Base-by-base conservation (phyloP, 2,113 vertebrate species). In the Rutilus rutilus region DNA sequence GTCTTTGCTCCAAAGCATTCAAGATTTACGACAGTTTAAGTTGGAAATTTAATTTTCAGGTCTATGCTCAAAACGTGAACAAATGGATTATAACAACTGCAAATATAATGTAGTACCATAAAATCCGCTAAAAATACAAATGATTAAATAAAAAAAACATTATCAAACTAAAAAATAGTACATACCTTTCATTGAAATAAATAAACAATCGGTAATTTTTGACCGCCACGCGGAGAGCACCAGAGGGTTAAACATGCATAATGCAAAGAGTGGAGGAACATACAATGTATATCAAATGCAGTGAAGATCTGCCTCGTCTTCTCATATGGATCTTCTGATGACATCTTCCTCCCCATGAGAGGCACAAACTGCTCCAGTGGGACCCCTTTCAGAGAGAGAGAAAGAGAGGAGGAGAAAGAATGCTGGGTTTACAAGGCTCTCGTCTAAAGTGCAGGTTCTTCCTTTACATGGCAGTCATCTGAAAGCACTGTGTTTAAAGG, bases 251-350 rank as follows among this genome's bases (percentile, higher is more conserved):
- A 50, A 73, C 79, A 73, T 39, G 30, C 89, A 91, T 47, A 78
- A 83, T 15, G 82, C 42, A 85, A 59, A 86, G 64, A 78, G 64
- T 57, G 59, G 7, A 50, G 52, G 69, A n/a, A 84, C 17, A 9
- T 85, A 86, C 67, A 73, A 1, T 69, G 89, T 6, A 52, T 80
- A 87, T 94, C 92, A 91, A 96, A 95, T 75, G 90, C 91, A 54
- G 89, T 93, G 89, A 96, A 95, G 89, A 94, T 93, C 85, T 93
- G 93, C 78, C 90, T 90, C 47, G 87, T 90, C 93, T 94, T 91
- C 67, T 89, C 93, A 54, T 86, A 84, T 23, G 81, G 78, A 6
- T 95, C 88, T 42, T 90, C 87, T 15, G 75, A 65, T 76, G 92
- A 83, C 80, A 92, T 92, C 92, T 93, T 96, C 86, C 85, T 85